A percentile compares a stretch with the other conserved stretches of the same genome.
These are phyloP conservation scores for Heliconius hermathena DNA, from an alignment of 1,140 invertebrate species.

Conservation along the genomic window DNA sequence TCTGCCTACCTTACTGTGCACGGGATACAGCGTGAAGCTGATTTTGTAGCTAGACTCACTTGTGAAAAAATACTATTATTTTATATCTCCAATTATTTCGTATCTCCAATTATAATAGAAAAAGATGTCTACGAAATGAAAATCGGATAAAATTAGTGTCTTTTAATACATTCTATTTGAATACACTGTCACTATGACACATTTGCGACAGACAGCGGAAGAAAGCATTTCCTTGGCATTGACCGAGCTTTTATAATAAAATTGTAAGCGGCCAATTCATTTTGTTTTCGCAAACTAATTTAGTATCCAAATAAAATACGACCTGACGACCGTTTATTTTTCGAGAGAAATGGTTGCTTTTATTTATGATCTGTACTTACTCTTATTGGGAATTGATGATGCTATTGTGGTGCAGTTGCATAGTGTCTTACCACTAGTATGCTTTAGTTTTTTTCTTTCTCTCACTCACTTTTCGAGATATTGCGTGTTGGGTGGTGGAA, in stretches of 20 bases:
- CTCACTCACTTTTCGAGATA: no score
- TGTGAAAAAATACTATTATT: no score
- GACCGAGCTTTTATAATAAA: constrained; percentile 39
- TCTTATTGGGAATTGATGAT: background rate
- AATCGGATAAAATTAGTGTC: no score
- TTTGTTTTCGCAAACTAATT: constrained; percentile 24
- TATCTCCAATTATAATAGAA: no score
- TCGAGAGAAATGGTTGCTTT: background rate
- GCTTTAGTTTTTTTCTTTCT: no score
- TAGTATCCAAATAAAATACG: constrained; percentile 18
- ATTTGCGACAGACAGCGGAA: constrained; percentile 24
- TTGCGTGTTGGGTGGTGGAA: no score
- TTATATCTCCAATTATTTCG: no score
- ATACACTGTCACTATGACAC: constrained; percentile 19
- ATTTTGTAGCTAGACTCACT: no score
- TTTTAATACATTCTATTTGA: constrained; percentile 17
- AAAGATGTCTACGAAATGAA: no score
- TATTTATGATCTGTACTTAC: background rate
- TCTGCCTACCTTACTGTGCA: no score
- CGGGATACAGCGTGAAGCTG: no score
- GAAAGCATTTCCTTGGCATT: constrained; percentile 40
- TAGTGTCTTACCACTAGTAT: background rate
- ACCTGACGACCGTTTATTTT: background rate
- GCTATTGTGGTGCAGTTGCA: background rate
- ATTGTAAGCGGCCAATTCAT: constrained; percentile 33